Evolutionary conservation across 2,888 invertebrate genomes (phyloP), one percentile per base, ranked within the genome.

Genomic region (Sphaerophoria taeniata): DNA sequence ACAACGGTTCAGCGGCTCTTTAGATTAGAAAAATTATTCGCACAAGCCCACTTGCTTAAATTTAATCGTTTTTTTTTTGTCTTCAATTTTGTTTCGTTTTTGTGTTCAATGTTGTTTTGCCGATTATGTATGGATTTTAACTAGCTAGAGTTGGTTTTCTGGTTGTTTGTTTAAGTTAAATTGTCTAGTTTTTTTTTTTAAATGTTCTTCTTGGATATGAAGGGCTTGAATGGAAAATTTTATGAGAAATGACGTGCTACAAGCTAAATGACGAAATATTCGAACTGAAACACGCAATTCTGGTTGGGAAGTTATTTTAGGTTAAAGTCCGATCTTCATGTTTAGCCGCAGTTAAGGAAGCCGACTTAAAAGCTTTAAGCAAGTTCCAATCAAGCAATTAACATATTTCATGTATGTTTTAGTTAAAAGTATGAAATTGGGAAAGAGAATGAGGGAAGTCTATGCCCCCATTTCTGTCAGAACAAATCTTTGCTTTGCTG

Each of bases 21-120:
- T 16, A 7, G 49, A 43, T 36, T 58, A 16, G 72, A 76, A 70
- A 63, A 61, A 36, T 73, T 81, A 85, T 73, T 85, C 70, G 77
- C 85, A 85, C 85, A 73, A 70, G 85, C 85, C 85, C 85, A 85
- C 85, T 72, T 72, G 61, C 74, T 60, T 58, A 55, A 49, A 67
- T 53, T 49, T 65, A 47, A 33, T 6, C 49, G 34, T 65, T 79
- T 79, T 71, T 67, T 75, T 75, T 24, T 24, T n/a, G n/a, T n/a
- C 24, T 2, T 24, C 24, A 24, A 65, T 53, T 70, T 67, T 39
- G 6, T 39, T 39, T 39, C 9, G 39, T 39, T 39, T 39, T 39
- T 39, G 39, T 39, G 6, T 43, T 43, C 53, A 61, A 39, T 6
- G 39, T 43, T 43, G 9, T 43, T 43, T 43, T 9, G 43, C 12